phyloP scores from a whole-genome alignment of 2,888 invertebrate genomes.

The Allophyes oxyacanthae region DNA sequence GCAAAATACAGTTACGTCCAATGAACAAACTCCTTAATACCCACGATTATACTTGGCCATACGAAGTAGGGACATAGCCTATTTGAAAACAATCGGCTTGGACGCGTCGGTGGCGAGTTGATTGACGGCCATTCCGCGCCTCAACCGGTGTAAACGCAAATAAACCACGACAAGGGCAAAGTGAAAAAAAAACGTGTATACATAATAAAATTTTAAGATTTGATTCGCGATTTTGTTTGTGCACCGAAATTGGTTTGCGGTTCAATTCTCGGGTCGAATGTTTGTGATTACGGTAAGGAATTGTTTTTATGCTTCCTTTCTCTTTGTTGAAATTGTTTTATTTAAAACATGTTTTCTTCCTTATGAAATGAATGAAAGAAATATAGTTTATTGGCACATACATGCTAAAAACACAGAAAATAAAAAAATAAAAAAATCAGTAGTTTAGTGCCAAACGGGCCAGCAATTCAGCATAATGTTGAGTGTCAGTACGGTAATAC shows the following conservation, averaged over 20 bases:
- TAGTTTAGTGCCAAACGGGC: no score
- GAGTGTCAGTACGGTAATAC: no score
- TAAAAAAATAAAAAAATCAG: no score
- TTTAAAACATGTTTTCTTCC: background rate
- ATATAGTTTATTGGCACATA: no score
- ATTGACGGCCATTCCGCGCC: constrained; percentile 65
- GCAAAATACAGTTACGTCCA: constrained; percentile 11
- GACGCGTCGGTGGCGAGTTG: constrained; percentile 56
- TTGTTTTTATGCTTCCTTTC: constrained; percentile 28
- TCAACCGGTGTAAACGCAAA: constrained; percentile 58
- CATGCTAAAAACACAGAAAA: no score
- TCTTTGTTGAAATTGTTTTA: constrained; percentile 2
- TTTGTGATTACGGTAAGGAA: constrained; percentile 37
- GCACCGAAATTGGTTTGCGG: constrained; percentile 39
- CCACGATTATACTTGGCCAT: constrained; percentile 68
- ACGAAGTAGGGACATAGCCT: constrained; percentile 56
- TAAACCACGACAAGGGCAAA: constrained; percentile 47
- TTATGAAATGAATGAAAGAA: no score
- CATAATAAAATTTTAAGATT: constrained; percentile 55
- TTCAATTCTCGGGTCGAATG: constrained; percentile 26
- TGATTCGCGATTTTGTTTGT: constrained; percentile 50
- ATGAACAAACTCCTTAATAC: constrained; percentile 44
- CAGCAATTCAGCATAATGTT: no score
- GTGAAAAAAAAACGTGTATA: constrained; percentile 40
- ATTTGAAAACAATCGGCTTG: constrained; percentile 77